These are phyloP conservation scores for Drosophila serrata DNA, from an alignment of 1,140 invertebrate species.

Conservation along the genomic window DNA sequence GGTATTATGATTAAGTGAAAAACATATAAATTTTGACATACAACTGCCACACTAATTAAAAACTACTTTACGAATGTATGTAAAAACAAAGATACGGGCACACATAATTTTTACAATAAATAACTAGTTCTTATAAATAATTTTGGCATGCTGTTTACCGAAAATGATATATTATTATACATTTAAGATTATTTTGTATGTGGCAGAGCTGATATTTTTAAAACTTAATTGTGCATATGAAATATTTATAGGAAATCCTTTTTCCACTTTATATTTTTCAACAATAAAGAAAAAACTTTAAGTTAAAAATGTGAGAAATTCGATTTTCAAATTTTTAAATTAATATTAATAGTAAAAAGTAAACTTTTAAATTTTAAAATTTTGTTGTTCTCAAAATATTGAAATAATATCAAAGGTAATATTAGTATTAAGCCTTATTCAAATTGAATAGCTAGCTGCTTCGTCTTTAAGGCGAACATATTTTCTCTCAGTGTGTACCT, in stretches of 20 bases:
- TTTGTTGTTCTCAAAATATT: not conserved
- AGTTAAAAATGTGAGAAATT: not conserved
- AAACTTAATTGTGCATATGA: not conserved
- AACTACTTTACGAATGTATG: not conserved
- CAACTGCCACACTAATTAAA: not conserved
- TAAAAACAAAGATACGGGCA: not conserved
- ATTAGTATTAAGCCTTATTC: not conserved
- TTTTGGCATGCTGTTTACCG: too few relatives aligned
- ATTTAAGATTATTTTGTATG: not conserved
- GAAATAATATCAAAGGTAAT: not conserved
- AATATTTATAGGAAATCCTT: not conserved
- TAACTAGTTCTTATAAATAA: too few relatives aligned
- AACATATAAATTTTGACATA: too few relatives aligned
- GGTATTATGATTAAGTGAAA: not conserved
- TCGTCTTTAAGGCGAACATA: constrained; percentile 19
- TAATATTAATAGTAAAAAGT: not conserved
- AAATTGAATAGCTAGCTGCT: not conserved
- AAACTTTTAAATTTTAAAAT: not conserved
- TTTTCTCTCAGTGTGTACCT: constrained; percentile 71
- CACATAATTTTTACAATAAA: not conserved
- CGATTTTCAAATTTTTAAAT: too few relatives aligned
- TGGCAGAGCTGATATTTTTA: not conserved
- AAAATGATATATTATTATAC: not conserved
- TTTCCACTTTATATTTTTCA: not conserved
- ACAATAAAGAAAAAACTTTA: too few relatives aligned